Evolutionary conservation across 1,140 invertebrate genomes (phyloP).

Genomic region (Spodoptera litura): DNA sequence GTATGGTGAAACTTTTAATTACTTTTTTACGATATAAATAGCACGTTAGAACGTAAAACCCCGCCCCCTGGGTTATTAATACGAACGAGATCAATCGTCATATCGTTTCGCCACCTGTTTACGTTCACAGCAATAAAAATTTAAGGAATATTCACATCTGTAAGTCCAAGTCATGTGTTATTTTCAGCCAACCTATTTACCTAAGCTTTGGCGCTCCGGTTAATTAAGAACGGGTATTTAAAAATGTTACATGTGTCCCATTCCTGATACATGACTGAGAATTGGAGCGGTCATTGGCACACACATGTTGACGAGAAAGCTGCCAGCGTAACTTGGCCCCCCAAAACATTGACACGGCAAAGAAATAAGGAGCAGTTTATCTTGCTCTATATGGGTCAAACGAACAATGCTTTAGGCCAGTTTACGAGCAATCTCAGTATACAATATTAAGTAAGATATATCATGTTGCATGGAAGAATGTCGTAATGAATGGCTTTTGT

Average conservation of each 20-base stretch:
- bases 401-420: conserved; percentile 35
- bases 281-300: conserved; percentile 52
- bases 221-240: conserved; percentile 55
- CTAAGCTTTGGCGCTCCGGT: conserved; percentile 47
- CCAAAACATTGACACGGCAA: conserved; percentile 37
- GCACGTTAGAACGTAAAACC: not conserved
- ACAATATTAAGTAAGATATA: conserved; percentile 43
- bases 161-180: conserved; percentile 41
- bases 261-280: conserved; percentile 49
- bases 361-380: conserved; percentile 39
- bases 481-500: conserved; percentile 24
- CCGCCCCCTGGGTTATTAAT: conserved; percentile 18
- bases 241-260: conserved; percentile 52
- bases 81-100: conserved; percentile 41
- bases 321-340: conserved; percentile 20
- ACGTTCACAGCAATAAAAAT: conserved; percentile 32
- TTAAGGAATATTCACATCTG: conserved; percentile 20
- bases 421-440: conserved; percentile 28
- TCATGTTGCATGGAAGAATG: conserved; percentile 37
- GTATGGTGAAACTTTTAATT: conserved; percentile 1
- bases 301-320: conserved; percentile 25
- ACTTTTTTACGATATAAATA: conserved; percentile 10
- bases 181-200: conserved; percentile 57
- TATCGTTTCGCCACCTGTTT: conserved; percentile 37
- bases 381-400: conserved; percentile 36